phyloP scores from a whole-genome alignment of 2,888 invertebrate species.

The Meteorus colon region DNA sequence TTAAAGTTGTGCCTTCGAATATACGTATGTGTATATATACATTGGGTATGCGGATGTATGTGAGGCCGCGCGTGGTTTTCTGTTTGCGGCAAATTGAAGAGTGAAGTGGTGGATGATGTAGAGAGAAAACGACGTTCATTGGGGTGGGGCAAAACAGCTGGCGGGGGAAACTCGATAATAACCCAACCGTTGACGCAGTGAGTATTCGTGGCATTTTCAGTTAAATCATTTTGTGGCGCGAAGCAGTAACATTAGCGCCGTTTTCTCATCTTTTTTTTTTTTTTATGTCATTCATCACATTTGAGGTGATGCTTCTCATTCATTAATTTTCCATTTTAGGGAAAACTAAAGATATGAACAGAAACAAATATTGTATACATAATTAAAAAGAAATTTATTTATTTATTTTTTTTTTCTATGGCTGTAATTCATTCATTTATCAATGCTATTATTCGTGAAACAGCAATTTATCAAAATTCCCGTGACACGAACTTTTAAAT shows the following conservation, averaged over 20 bases:
- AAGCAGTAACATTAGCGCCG: slow-evolving; percentile 11
- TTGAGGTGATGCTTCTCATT: slow-evolving; percentile 10
- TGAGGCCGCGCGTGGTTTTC: slow-evolving; percentile 5
- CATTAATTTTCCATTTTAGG: slow-evolving; percentile 13
- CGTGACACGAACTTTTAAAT: slow-evolving; percentile 27
- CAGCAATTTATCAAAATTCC: slow-evolving; percentile 30
- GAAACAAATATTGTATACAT: not conserved
- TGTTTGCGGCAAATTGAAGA: slow-evolving; percentile 4
- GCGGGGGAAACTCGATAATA: slow-evolving; percentile 22
- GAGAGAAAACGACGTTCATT: not conserved
- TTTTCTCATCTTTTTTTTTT: slow-evolving; percentile 21
- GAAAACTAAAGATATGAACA: not conserved
- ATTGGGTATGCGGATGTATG: slow-evolving; percentile 5
- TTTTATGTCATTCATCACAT: slow-evolving; percentile 28
- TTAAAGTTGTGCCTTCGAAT: slow-evolving; percentile 9
- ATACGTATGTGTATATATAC: not conserved
- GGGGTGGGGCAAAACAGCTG: not conserved
- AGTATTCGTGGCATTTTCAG: slow-evolving; percentile 32
- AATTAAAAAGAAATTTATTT: not conserved
- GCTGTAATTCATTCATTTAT: not conserved
- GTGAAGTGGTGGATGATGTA: not conserved
- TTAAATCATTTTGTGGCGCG: slow-evolving; percentile 19
- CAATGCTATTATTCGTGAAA: not conserved
- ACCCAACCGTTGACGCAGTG: slow-evolving; percentile 24
- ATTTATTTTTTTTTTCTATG: not conserved